These are phyloP conservation scores for Phaethon lepturus DNA, from an alignment of 2,113 vertebrate genomes.

Conservation along the genomic window DNA sequence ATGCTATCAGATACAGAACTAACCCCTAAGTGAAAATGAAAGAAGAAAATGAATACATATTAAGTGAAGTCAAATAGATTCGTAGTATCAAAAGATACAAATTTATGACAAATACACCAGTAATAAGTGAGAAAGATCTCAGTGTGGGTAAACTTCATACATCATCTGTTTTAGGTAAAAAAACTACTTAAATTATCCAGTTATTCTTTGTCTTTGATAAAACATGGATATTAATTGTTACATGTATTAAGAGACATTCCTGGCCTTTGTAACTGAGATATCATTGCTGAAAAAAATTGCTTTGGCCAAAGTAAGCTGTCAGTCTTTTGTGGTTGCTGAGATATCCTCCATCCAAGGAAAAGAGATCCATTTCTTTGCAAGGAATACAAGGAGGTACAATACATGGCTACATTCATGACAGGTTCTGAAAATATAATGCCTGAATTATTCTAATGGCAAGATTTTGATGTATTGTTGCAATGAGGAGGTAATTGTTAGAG, in stretches of 20 bases:
- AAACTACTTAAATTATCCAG: background rate
- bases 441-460: background rate
- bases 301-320: background rate
- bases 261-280: background rate
- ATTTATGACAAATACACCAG: background rate
- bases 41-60: background rate
- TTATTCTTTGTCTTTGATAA: background rate
- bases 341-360: background rate
- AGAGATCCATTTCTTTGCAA: background rate
- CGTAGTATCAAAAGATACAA: background rate
- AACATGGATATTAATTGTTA: conserved; percentile 6
- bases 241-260: conserved; percentile 5
- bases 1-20: background rate
- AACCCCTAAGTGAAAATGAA: background rate
- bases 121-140: background rate
- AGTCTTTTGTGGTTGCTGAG: background rate
- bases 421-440: conserved; percentile 49
- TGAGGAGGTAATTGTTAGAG: background rate
- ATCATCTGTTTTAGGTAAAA: background rate
- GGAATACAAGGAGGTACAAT: conserved; percentile 13
- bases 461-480: background rate
- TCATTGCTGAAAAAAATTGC: background rate
- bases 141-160: background rate
- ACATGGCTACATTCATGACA: background rate
- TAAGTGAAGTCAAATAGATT: background rate